Conservation (phyloP, 92 coral and sea anemone species). For the Siderastrea siderea region DNA sequence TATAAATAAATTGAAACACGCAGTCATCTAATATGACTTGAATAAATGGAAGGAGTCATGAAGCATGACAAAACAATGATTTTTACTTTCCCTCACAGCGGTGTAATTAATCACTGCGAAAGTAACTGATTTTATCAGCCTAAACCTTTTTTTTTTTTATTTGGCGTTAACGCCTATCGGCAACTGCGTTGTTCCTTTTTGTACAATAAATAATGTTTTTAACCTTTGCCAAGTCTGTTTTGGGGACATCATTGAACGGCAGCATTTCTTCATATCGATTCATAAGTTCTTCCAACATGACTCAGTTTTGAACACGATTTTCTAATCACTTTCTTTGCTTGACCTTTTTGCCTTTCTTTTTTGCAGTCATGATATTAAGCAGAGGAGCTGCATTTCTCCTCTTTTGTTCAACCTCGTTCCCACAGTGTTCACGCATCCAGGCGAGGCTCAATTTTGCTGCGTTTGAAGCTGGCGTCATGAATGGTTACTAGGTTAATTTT, state of each 20-base stretch:
- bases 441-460: neutral
- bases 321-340: neutral
- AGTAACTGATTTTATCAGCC: neutral
- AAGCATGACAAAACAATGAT: neutral
- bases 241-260: neutral
- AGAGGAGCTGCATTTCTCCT: too few relatives aligned
- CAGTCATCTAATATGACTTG: neutral
- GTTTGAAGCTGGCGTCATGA: neutral
- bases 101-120: neutral
- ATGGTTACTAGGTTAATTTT: neutral
- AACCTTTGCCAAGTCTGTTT: neutral
- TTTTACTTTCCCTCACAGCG: neutral
- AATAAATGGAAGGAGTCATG: neutral
- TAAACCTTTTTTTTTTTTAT: neutral
- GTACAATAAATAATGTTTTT: conserved; percentile 5
- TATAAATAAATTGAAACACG: conserved; percentile 18
- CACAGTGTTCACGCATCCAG: neutral
- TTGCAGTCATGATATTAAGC: neutral
- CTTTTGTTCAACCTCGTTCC: neutral
- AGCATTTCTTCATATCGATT: neutral
- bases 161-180: too few relatives aligned
- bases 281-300: neutral
- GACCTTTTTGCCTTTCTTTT: neutral
- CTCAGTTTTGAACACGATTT: neutral
- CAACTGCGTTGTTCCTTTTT: neutral